Evolutionary conservation across 2,888 invertebrate genomes (phyloP), one percentile per base, ranked within the genome.

Genomic region (Ferrisia virgata): DNA sequence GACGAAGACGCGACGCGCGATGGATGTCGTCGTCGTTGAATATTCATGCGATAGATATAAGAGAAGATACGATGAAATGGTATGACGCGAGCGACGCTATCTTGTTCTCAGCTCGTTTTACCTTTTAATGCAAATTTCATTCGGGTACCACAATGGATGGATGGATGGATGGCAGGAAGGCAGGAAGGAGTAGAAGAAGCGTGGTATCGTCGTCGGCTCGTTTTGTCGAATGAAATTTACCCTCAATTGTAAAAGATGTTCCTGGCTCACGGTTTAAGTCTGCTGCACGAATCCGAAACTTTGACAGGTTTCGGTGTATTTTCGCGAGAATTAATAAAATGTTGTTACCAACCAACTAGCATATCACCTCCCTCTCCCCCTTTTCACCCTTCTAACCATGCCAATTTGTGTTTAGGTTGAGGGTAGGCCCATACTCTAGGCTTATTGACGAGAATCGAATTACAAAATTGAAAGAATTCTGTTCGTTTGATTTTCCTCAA

Each of bases 31-130:
- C 22, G 11, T 28, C 64, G 64, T 36, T 76, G 72, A 76, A 76
- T 76, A 76, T 76, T 76, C 72, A 76, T 76, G 72, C 72, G 36
- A 53, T 53, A n/a, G n/a, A n/a, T n/a, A n/a, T n/a, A 53, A 53
- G 22, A 53, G 6, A 53, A n/a, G 47, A 47, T 47, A n/a, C n/a
- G 47, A 47, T 47, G 11, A 47, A 5, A 47, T 22, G 53, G 11
- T 36, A 64, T 9, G 58, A 58, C 25, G 28, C 13, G 11, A n/a
- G 36, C 72, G 72, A 6, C 72, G 31, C 15, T 36, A 36, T 76
- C 72, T 31, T 28, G 31, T 76, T 76, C 31, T 69, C 64, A 33
- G 25, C 28, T 64, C 64, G 72, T 33, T 53, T 53, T 76, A 76
- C 72, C 72, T 76, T 76, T 76, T 76, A 33, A 76, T 76, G 72